Evolutionary conservation across 2,113 vertebrate genomes (phyloP).

Genomic region (Neotragus pygmaeus): DNA sequence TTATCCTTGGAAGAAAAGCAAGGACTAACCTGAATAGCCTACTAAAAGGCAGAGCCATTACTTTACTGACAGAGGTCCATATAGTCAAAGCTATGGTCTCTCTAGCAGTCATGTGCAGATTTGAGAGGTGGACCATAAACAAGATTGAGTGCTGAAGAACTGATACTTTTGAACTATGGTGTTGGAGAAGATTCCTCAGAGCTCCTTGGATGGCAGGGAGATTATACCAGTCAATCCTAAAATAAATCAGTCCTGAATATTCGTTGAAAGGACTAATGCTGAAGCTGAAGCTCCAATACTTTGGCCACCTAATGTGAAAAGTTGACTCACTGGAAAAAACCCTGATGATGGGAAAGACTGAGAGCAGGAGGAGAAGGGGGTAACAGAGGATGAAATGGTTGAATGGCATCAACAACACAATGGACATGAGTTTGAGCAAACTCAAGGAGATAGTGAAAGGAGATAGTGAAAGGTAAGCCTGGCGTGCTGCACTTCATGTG

Average conservation of each 20-base stretch:
- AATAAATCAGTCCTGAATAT: not conserved
- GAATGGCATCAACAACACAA: not conserved
- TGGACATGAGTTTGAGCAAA: not conserved
- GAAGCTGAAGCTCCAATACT: not conserved
- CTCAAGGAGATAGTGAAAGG: not conserved
- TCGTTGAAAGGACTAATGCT: not conserved
- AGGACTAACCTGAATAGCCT: not conserved
- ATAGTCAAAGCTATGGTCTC: not conserved
- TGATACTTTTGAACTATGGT: not conserved
- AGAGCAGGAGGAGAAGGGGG: not conserved
- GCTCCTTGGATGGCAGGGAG: not conserved
- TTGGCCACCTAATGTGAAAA: not conserved
- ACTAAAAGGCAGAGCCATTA: not conserved
- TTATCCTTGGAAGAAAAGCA: not conserved
- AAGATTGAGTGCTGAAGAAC: not conserved
- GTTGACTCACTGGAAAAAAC: not conserved
- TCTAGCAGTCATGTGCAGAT: not conserved
- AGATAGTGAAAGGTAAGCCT: not conserved
- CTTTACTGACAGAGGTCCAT: not conserved
- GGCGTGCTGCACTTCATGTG: fast-evolving
- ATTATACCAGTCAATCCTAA: not conserved
- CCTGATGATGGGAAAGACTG: not conserved
- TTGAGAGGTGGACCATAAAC: not conserved
- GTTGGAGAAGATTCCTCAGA: not conserved
- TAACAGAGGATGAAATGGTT: not conserved